Percentiles rank a stretch among this genome's conserved stretches.
These are phyloP conservation scores for Harpalus rubripes DNA, from an alignment of 2,888 invertebrate species.

Conservation along the genomic window DNA sequence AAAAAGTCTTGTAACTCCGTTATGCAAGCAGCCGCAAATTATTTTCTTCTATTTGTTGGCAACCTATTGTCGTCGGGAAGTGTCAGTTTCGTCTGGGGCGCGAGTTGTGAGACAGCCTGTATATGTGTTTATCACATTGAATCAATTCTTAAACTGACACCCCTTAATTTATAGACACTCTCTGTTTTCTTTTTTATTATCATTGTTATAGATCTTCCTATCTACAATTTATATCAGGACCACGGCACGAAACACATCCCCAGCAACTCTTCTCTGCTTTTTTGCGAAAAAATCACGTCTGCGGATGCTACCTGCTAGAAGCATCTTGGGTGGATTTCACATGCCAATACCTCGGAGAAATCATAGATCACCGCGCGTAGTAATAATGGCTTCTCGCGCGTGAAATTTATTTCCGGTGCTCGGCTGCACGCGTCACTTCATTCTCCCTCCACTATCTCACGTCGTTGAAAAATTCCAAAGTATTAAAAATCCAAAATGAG, in stretches of 20 bases:
- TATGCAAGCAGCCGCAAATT: too few relatives aligned
- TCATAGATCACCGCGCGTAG: constrained; percentile 56
- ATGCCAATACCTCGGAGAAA: constrained; percentile 61
- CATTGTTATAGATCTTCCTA: too few relatives aligned
- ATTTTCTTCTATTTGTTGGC: too few relatives aligned
- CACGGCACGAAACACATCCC: background rate
- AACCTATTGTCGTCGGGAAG: too few relatives aligned
- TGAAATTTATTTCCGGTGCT: constrained; percentile 56
- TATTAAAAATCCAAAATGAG: constrained; percentile 61
- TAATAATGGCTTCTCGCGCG: constrained; percentile 56
- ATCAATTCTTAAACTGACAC: too few relatives aligned
- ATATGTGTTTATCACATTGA: too few relatives aligned
- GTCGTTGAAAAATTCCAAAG: constrained; percentile 53
- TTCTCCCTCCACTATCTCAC: constrained; percentile 8
- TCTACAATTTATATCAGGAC: too few relatives aligned
- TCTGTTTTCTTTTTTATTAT: too few relatives aligned
- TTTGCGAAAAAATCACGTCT: constrained; percentile 6
- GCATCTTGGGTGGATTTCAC: constrained; percentile 52
- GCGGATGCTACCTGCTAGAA: background rate
- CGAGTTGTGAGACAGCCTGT: too few relatives aligned
- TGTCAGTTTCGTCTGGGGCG: too few relatives aligned
- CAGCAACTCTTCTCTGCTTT: background rate
- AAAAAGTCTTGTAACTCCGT: too few relatives aligned
- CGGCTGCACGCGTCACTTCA: constrained; percentile 49
- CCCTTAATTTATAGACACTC: too few relatives aligned